These are phyloP conservation scores for Leptobrachium ailaonicum DNA, from an alignment of 2,113 vertebrate genomes.

Conservation along the genomic window DNA sequence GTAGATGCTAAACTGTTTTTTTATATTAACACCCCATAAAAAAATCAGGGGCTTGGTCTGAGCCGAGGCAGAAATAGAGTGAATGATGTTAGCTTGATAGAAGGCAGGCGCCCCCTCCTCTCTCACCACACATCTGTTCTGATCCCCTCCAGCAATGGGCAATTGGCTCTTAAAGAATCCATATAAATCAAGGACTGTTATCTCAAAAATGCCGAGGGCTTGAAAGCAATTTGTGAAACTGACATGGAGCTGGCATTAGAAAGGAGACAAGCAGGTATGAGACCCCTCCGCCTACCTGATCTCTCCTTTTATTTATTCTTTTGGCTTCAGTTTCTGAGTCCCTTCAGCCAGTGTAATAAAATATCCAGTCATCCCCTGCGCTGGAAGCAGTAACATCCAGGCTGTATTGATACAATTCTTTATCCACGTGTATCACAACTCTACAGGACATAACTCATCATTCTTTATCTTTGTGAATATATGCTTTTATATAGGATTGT, in stretches of 20 bases:
- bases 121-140: conserved; percentile 27
- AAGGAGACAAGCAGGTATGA: conserved; percentile 22
- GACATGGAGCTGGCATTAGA: conserved; percentile 41
- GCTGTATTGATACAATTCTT: conserved; percentile 28
- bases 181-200: conserved; percentile 46
- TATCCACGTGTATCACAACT: conserved; percentile 21
- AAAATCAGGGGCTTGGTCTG: conserved; percentile 32
- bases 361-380: conserved; percentile 22
- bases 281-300: conserved; percentile 29
- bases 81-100: conserved; percentile 37
- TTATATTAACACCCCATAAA: conserved; percentile 50
- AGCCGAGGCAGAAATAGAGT: conserved; percentile 11
- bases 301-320: conserved; percentile 26
- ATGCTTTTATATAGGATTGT: neutral
- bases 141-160: conserved; percentile 11
- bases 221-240: conserved; percentile 43
- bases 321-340: conserved; percentile 37
- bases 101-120: conserved; percentile 28
- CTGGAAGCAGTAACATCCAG: conserved; percentile 17
- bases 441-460: neutral
- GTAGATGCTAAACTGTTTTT: conserved; percentile 47
- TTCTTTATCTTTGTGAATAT: conserved; percentile 25
- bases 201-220: conserved; percentile 45
- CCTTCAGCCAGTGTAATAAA: conserved; percentile 31
- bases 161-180: conserved; percentile 25